phyloP scores from a whole-genome alignment of 2,113 vertebrate genomes.

The Merops nubicus region DNA sequence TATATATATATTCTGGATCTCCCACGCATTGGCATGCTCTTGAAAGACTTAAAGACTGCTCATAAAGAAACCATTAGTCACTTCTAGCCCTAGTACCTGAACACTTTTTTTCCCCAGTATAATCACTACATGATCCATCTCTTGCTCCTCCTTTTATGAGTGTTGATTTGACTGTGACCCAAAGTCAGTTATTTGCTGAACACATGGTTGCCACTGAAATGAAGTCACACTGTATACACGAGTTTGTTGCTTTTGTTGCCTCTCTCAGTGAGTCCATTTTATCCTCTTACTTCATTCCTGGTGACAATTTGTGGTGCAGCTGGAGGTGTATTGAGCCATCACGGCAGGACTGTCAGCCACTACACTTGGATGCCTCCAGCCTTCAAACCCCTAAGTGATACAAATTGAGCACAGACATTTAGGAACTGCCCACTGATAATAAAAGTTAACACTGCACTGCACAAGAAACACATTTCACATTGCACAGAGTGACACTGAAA shows the following conservation, averaged over 20 bases:
- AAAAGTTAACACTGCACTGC: neutral
- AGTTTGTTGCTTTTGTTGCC: neutral
- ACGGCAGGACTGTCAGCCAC: neutral
- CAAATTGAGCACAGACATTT: neutral
- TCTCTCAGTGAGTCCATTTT: neutral
- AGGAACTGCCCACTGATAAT: neutral
- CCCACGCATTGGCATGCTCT: neutral
- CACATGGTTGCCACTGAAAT: neutral
- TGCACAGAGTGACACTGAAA: neutral
- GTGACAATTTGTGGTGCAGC: neutral
- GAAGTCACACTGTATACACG: neutral
- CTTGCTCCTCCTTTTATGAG: neutral
- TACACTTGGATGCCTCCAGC: neutral
- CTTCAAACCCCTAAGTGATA: neutral
- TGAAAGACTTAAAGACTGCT: neutral
- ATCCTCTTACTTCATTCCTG: neutral
- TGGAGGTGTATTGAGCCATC: neutral
- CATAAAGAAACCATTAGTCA: neutral
- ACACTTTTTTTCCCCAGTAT: neutral
- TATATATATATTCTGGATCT: neutral
- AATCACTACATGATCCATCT: neutral
- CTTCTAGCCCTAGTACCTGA: neutral
- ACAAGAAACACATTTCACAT: neutral
- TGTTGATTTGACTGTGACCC: neutral
- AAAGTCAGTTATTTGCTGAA: neutral